Evolutionary conservation across 2,797 vertebrate species (phyloP), one percentile per base, ranked within the genome.

Genomic region (Hypotaenidia okinawae): DNA sequence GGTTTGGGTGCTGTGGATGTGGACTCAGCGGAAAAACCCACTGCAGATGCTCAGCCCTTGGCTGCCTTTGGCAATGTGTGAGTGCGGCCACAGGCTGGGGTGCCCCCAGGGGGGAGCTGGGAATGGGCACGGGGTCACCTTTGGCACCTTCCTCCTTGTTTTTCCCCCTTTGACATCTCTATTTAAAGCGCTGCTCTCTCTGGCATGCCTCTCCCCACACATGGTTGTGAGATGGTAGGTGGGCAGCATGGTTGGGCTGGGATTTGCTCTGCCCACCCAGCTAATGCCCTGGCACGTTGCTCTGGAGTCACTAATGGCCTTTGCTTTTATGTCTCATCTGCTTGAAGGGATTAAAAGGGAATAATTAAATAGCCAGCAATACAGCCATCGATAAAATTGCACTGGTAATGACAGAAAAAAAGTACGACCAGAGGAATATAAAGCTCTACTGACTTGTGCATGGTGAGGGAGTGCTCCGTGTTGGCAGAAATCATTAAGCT

Each of bases 291-390:
- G 21, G 66, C 54, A 7, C 66, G 23, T 70, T 4, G 1, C 86
- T 79, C 74, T 4, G 0, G 51, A 86, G 73, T 11, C 87, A 8
- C 91, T 84, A 84, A 90, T 81, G 83, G 83, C 79, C 87, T 94
- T 28, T 28, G 88, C 94, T 94, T 94, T 92, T 80, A 51, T n/a
- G 67, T 82, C 85, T 87, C 67, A 22, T 87, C 87, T 79, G 84
- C 85, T 84, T 7, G 77, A 41, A 89, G 85, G 85, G 87, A 91
- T 93, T 82, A 78, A 94, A 94, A 93, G 69, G 88, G 80, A 94
- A 76, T 93, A 87, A 93, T 93, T 87, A 87, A 90, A 94, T 73
- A 96, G 78, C 68, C 76, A 10, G 93, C 66, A 41, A 68, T 73
- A 55, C 16, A 61, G 73, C 5, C 86, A 74, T 93, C 86, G 27